Evolutionary conservation across 2,888 invertebrate genomes (phyloP), one percentile per base, ranked within the genome.

Genomic region (Lissonota sp.): DNA sequence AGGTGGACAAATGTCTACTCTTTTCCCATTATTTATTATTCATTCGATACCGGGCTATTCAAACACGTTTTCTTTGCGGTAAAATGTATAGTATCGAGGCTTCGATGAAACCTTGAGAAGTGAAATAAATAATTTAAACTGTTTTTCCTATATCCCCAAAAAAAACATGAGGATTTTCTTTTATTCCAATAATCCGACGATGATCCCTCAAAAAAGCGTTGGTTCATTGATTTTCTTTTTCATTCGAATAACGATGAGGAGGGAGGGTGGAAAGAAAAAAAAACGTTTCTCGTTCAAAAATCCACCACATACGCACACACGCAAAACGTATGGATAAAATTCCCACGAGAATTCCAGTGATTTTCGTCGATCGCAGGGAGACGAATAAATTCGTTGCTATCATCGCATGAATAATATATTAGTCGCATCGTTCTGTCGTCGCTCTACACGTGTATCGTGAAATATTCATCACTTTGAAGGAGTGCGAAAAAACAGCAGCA

Each of bases 401-500:
- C 63, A 42, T 44, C 76, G 12, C 39, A n/a, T 55, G 69, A 69
- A 69, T 62, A 76, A 60, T 16, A 69, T 26, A 58, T 76, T 51
- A 51, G 42, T 62, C 4, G 26, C 26, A 26, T 26, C 8, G 7
- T 14, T 7, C 42, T 39, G 26, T 55, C 12, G 14, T 40, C 42
- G 57, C 55, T 14, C 49, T 57, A 64, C 63, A 64, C 77, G 57
- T 66, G 64, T 78, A 57, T 64, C 64, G 64, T 72, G 70, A 77
- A 77, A 78, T 78, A 72, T 78, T 78, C 77, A 78, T 78, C 66
- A 51, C 64, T 78, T 37, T n/a, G 37, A 62, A 63, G 49, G 64
- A 71, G 26, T 26, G 26, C 1, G 26, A 16, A n/a, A 53, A 49
- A 49, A 49, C n/a, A n/a, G n/a, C n/a, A n/a, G n/a, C n/a, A n/a